Evolutionary conservation across 2,113 vertebrate species (phyloP), one percentile per base, ranked within the genome.

Genomic region (Chaetorhynchus papuensis): DNA sequence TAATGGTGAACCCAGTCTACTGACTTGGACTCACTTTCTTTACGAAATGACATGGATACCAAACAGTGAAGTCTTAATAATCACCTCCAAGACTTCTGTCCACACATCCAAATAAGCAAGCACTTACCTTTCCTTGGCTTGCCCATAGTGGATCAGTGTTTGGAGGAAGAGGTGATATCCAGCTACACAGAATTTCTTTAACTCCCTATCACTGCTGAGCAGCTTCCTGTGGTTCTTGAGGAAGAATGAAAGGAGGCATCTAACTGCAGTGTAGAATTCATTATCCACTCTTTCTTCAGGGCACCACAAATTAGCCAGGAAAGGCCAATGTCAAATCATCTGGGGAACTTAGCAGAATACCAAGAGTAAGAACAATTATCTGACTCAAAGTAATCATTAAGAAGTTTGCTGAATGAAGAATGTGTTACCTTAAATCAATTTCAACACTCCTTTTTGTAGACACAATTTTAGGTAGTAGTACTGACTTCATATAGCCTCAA

Each of bases 161-260:
- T 70, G 59, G 47, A 94, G 56, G 56, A 87, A 75, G 27, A 66
- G 44, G 33, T 57, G 41, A 42, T 42, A 83, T 11, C 26, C 54
- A 77, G 42, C 39, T 87, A 72, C 39, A 89, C n/a, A 86, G 68
- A 93, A 84, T 81, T 86, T 52, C 64, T 93, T 95, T 86, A 85
- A 79, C 66, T 96, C 9, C 8, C 70, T 77, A 61, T 85, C 64
- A 66, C 13, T 96, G 47, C 60, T 74, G 60, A 81, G 83, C 69
- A 94, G 39, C 50, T 93, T 82, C 82, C 93, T 56, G 23, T 52
- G 39, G 47, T 59, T 95, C 86, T 94, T 87, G 35, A 86, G 31
- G 88, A 95, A 83, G 54, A 83, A 24, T 33, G 37, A 95, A 96
- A 90, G 47, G 83, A 96, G 59, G 65, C 85, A n/a, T 86, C 57